A percentile compares a stretch with the other conserved stretches of the same genome.
phyloP scores from a whole-genome alignment of 1,140 invertebrate genomes.

The Orchestia grillus region DNA sequence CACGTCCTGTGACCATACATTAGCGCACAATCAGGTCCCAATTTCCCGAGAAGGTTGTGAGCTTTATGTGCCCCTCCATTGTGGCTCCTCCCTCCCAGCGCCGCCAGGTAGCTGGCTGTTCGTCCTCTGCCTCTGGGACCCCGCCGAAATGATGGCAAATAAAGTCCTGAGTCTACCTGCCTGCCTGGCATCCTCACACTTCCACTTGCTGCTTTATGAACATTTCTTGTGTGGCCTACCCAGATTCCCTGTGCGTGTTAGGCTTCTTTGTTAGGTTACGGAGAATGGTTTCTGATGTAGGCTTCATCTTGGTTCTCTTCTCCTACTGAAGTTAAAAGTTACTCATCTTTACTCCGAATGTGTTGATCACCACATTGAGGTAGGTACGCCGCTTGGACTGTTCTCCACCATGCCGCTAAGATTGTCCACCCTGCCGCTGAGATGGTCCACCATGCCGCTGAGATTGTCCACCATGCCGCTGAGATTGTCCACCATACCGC shows the following conservation, averaged over 20 bases:
- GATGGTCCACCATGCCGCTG: too few species aligned
- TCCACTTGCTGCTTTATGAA: not conserved
- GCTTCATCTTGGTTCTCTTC: too few species aligned
- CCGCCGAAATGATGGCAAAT: constrained; percentile 25
- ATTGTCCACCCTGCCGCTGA: too few species aligned
- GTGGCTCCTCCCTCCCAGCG: not conserved
- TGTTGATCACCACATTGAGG: too few species aligned
- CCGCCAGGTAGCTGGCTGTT: not conserved
- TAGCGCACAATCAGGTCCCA: constrained; percentile 24
- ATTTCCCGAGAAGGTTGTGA: constrained; percentile 2
- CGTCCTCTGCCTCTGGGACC: not conserved
- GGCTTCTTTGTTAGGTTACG: too few species aligned
- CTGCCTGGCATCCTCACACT: not conserved
- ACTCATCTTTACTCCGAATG: too few species aligned
- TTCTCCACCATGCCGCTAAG: too few species aligned
- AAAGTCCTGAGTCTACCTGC: not conserved
- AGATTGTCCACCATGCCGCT: too few species aligned
- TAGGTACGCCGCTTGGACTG: too few species aligned
- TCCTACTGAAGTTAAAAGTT: too few species aligned
- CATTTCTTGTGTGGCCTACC: not conserved
- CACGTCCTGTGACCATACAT: not conserved
- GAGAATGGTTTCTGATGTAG: too few species aligned
- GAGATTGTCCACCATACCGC: too few species aligned
- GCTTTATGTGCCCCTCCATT: not conserved
- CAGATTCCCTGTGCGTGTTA: not conserved